Conservation (phyloP, 2,113 vertebrate species). For the Etia nguti region DNA sequence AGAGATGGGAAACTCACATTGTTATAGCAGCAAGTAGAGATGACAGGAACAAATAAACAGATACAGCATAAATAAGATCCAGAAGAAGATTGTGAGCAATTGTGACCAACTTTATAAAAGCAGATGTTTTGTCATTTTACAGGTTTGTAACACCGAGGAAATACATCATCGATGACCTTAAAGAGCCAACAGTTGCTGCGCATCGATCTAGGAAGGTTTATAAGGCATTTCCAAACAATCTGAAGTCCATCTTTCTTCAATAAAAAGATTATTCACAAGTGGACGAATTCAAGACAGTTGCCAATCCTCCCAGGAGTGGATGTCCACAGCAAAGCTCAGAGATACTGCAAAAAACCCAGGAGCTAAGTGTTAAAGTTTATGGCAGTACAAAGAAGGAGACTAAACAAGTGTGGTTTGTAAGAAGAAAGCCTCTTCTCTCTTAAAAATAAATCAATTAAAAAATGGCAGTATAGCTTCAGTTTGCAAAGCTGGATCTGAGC, state of each 20-base stretch:
- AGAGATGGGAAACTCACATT: neutral
- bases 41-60: neutral
- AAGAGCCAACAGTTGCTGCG: neutral
- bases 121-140: neutral
- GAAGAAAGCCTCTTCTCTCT: neutral
- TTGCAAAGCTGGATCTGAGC: neutral
- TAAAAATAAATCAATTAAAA: neutral
- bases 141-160: neutral
- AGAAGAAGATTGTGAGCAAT: neutral
- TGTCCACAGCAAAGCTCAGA: neutral
- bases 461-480: neutral
- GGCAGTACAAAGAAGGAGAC: neutral
- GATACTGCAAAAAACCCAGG: neutral
- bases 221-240: neutral
- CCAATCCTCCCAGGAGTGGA: neutral
- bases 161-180: neutral
- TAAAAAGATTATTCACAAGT: neutral
- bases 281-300: neutral
- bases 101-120: neutral
- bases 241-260: neutral
- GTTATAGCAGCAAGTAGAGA: neutral
- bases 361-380: neutral
- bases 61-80: neutral
- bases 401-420: neutral
- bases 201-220: neutral